Evolutionary conservation across 2,888 invertebrate species (phyloP).

Genomic region (Monoplex corrugatus): DNA sequence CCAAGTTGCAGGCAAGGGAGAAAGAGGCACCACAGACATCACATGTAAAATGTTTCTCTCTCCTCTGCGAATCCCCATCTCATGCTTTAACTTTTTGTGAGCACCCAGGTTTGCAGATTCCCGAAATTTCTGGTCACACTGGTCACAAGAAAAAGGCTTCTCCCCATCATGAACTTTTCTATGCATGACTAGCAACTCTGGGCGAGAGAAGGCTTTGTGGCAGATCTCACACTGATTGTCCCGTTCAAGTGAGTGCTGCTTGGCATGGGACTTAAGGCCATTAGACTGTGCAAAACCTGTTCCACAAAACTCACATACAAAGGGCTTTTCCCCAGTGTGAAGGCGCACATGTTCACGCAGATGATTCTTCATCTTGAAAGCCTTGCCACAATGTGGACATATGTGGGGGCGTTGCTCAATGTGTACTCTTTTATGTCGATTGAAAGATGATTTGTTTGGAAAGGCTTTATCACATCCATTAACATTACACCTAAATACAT

Average conservation of each 20-base stretch:
- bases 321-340: slow-evolving; percentile 55
- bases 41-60: slow-evolving; percentile 38
- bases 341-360: slow-evolving; percentile 51
- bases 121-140: slow-evolving; percentile 29
- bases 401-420: slow-evolving; percentile 50
- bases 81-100: slow-evolving; percentile 45
- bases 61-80: background rate
- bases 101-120: slow-evolving; percentile 34
- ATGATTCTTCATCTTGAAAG: slow-evolving; percentile 45
- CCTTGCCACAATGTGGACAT: slow-evolving; percentile 49
- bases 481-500: slow-evolving; percentile 50
- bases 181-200: slow-evolving; percentile 30
- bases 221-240: slow-evolving; percentile 44
- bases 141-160: slow-evolving; percentile 39
- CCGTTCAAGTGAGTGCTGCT: slow-evolving; percentile 42
- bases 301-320: slow-evolving; percentile 54
- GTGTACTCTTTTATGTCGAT: slow-evolving; percentile 50
- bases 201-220: slow-evolving; percentile 42
- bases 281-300: slow-evolving; percentile 51
- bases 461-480: slow-evolving; percentile 50
- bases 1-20: slow-evolving; percentile 41
- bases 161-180: slow-evolving; percentile 30
- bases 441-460: slow-evolving; percentile 46
- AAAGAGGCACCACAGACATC: slow-evolving; percentile 42
- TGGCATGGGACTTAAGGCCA: slow-evolving; percentile 44